Percentiles rank a stretch among this genome's conserved stretches.
These are phyloP conservation scores for Trinectes maculatus DNA, from an alignment of 2,113 vertebrate genomes.

Conservation along the genomic window DNA sequence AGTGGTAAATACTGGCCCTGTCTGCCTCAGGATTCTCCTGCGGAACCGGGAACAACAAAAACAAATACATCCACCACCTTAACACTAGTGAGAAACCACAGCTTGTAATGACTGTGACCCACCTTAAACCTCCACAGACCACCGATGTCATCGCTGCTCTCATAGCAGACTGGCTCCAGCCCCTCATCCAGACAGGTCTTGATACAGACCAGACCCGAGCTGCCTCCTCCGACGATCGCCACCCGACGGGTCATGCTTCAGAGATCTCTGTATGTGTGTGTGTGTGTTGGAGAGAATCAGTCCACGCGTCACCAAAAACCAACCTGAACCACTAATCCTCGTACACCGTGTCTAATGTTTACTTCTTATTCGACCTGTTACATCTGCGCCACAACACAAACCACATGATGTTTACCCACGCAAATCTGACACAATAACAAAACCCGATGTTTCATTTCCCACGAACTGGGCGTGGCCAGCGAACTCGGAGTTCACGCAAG, in stretches of 20 bases:
- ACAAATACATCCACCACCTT: no score
- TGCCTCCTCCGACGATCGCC: slow-evolving; percentile 87
- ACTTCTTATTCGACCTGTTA: no score
- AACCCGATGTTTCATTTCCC: no score
- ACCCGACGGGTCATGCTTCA: slow-evolving; percentile 74
- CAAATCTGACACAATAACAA: no score
- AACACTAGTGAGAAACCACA: not conserved
- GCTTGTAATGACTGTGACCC: not conserved
- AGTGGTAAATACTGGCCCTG: slow-evolving; percentile 90
- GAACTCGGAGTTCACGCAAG: no score
- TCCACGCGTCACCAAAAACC: no score
- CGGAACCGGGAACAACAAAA: not conserved
- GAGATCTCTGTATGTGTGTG: not conserved
- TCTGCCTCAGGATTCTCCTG: slow-evolving; percentile 87
- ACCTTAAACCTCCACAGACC: slow-evolving; percentile 92
- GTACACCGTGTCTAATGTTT: no score
- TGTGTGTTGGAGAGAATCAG: no score
- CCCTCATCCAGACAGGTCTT: slow-evolving; percentile 91
- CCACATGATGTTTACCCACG: no score
- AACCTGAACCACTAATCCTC: no score
- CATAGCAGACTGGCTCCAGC: slow-evolving; percentile 91
- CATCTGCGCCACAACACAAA: no score
- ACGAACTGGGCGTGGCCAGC: no score
- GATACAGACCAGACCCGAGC: slow-evolving; percentile 84
- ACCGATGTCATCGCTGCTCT: slow-evolving; percentile 87